Conservation (phyloP, 2,113 vertebrate genomes). For the Mesoclemmys tuberculata region DNA sequence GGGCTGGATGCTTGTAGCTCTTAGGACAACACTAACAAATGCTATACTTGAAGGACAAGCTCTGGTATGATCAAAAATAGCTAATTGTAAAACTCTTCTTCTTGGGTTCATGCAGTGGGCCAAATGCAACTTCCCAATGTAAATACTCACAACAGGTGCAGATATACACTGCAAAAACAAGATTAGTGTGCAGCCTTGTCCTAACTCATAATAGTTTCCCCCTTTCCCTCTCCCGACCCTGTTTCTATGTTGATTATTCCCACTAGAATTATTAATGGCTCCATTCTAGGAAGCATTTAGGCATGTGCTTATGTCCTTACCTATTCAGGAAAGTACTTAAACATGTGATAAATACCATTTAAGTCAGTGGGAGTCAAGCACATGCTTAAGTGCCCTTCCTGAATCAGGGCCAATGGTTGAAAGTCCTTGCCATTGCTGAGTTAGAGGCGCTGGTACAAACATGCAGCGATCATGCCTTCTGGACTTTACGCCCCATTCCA, state of each 20-base stretch:
- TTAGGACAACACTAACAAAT: background rate
- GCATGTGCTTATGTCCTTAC: background rate
- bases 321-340: background rate
- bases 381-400: background rate
- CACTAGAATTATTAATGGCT: background rate
- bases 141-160: background rate
- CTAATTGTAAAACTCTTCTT: background rate
- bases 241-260: background rate
- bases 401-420: background rate
- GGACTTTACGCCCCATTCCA: background rate
- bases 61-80: background rate
- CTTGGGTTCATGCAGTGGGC: background rate
- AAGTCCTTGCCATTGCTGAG: background rate
- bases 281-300: background rate
- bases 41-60: rapidly evolving
- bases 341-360: background rate
- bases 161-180: background rate
- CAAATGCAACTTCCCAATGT: background rate
- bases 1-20: background rate
- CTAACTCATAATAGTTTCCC: background rate
- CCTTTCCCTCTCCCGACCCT: too few relatives aligned
- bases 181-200: background rate
- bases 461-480: background rate
- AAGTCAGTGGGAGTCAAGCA: background rate
- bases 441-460: background rate